Base-by-base conservation (phyloP, 2,888 invertebrate genomes). In the Oscheius sp. region DNA sequence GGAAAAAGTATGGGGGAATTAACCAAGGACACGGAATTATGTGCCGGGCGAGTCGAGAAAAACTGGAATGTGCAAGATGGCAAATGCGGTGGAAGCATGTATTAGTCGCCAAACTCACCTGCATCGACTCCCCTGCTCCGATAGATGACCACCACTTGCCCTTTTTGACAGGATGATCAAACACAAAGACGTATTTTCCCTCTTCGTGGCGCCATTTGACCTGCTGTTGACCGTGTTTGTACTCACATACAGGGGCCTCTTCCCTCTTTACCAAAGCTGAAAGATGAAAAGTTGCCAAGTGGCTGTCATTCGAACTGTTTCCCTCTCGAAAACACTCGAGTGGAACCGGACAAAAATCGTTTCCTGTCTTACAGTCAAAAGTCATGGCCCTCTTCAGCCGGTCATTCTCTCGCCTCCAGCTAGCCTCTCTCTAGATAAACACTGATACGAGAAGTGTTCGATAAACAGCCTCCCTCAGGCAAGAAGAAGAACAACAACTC, bases 91-190 rank as follows among this genome's bases (percentile, higher is more conserved):
- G 45, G 4, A 22, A 50, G 8, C 22, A 5, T n/a, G 28, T 28
- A 17, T 17, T 33, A 54, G 20, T 54, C 17, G 32, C 12, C n/a
- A 51, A 14, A 4, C 59, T 33, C 8, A 71, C 73, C 68, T 63
- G 14, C 79, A 79, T 79, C 32, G 61, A 50, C 33, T 73, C 62
- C 28, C 79, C 79, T n/a, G 75, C 71, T 24, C 77, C 80, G 62
- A 80, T 71, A 12, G 74, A 77, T 1, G 71, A 69, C 73, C 72
- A 80, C 73, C 74, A 76, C 41, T 74, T 72, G 20, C 80, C 80
- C 64, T 78, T 74, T 61, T 78, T 80, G 28, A 63, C 62, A 45
- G 75, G 71, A 64, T 71, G 72, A 32, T 64, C 45, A 20, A 77
- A 41, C 2, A 64, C 54, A 50, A 75, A 77, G 9, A 59, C 44